Evolutionary conservation across 2,797 vertebrate species (phyloP).

Genomic region (Spinus pinus): DNA sequence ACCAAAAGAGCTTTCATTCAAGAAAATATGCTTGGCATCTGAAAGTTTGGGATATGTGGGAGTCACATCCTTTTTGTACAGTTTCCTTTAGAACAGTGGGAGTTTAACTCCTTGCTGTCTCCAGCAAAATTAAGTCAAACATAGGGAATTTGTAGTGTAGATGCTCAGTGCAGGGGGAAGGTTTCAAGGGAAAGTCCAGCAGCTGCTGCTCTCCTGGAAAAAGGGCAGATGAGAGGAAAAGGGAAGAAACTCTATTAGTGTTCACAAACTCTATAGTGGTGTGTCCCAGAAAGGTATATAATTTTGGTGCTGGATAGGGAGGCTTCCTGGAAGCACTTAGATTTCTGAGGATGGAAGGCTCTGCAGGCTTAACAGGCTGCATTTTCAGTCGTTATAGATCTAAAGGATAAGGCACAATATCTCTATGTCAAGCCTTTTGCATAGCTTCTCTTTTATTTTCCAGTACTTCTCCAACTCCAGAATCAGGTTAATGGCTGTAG

Average conservation of each 20-base stretch:
- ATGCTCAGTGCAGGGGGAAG: not conserved
- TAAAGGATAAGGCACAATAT: not conserved
- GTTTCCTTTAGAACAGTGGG: conserved; percentile 51
- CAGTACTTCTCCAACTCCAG: not conserved
- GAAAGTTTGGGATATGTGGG: conserved; percentile 74
- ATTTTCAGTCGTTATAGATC: not conserved
- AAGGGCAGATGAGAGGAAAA: not conserved
- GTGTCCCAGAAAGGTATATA: not conserved
- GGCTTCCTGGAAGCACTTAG: not conserved
- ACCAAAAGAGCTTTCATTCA: conserved; percentile 76
- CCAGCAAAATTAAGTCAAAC: not conserved
- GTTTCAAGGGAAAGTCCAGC: not conserved
- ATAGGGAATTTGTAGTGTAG: not conserved
- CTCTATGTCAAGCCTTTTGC: not conserved
- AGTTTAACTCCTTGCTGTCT: conserved; percentile 69
- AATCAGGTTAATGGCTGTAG: not conserved
- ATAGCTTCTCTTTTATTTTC: not conserved
- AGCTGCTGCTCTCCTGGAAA: not conserved
- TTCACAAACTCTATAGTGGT: not conserved
- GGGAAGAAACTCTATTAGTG: not conserved
- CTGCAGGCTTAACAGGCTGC: not conserved
- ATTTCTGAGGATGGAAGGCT: not conserved
- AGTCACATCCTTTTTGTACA: conserved; percentile 70
- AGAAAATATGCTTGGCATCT: conserved; percentile 78
- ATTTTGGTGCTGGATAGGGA: not conserved